Conservation (phyloP, 2,888 invertebrate species). For the Coecobrya sp. region DNA sequence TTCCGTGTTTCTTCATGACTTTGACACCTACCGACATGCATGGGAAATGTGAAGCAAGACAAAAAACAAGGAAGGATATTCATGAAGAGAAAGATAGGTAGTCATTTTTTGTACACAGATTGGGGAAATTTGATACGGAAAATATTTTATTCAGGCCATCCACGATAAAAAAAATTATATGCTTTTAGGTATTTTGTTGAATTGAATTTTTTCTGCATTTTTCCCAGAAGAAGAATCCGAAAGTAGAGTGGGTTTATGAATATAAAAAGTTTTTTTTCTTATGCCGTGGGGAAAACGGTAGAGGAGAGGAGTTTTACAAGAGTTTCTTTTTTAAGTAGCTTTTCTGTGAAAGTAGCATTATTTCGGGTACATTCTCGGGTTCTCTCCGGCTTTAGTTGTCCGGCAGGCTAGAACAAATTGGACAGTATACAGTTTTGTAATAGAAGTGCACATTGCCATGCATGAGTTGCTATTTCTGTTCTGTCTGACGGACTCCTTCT, state of each 20-base stretch:
- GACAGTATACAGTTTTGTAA: background rate
- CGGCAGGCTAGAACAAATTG: background rate
- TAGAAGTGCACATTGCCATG: conserved; percentile 11
- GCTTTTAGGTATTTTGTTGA: no score
- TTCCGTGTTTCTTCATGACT: conserved; percentile 53
- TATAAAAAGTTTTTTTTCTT: background rate
- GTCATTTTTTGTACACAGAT: no score
- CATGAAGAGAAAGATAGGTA: conserved; percentile 1
- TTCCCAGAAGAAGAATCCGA: no score
- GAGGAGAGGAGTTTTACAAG: background rate
- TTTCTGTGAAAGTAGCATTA: background rate
- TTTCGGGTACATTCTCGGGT: conserved; percentile 27
- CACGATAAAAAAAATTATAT: no score
- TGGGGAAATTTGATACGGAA: background rate
- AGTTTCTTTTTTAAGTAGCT: no score
- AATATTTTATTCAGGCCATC: conserved; percentile 17
- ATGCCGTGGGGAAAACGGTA: background rate
- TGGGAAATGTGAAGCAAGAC: background rate
- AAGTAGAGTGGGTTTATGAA: background rate
- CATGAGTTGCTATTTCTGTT: conserved; percentile 28
- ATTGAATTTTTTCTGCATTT: no score
- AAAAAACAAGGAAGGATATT: background rate
- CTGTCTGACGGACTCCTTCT: background rate
- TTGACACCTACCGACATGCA: conserved; percentile 27
- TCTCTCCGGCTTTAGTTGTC: conserved; percentile 3